Percentiles rank a stretch among this genome's conserved stretches.
These are phyloP conservation scores for Harpagifer antarcticus DNA, from an alignment of 2,797 vertebrate species.

Conservation along the genomic window DNA sequence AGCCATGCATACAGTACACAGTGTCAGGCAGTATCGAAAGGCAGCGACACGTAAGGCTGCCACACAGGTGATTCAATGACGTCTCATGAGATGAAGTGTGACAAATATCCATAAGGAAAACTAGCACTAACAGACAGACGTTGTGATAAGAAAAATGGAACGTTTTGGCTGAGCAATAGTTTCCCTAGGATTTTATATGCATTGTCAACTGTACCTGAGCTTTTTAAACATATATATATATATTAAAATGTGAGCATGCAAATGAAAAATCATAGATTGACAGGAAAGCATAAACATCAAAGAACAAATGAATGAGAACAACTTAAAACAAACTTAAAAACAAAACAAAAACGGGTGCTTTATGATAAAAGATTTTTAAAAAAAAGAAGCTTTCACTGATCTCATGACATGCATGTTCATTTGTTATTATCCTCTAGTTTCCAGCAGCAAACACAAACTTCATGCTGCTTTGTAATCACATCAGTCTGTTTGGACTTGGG, in stretches of 20 bases:
- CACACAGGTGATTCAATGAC: slow-evolving; percentile 16
- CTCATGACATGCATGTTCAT: not conserved
- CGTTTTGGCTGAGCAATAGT: not conserved
- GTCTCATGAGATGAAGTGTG: slow-evolving; percentile 40
- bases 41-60: slow-evolving; percentile 34
- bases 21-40: slow-evolving; percentile 48
- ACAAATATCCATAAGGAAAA: not conserved
- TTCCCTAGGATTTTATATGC: not conserved
- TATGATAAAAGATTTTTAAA: too few relatives aligned
- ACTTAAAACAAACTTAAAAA: not conserved
- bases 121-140: too few relatives aligned
- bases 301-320: slow-evolving; percentile 23
- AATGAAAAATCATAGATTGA: slow-evolving; percentile 72
- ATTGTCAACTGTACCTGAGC: too few relatives aligned
- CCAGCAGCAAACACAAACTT: not conserved
- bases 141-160: not conserved
- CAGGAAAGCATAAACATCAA: slow-evolving; percentile 50
- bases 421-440: slow-evolving; percentile 17
- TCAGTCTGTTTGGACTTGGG: slow-evolving; percentile 1
- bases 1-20: slow-evolving; percentile 78
- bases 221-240: too few relatives aligned
- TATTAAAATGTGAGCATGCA: slow-evolving; percentile 72
- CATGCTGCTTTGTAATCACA: slow-evolving; percentile 51
- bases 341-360: not conserved
- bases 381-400: slow-evolving; percentile 2